phyloP scores from a whole-genome alignment of 1,140 invertebrate species.

The Araneus ventricosus region DNA sequence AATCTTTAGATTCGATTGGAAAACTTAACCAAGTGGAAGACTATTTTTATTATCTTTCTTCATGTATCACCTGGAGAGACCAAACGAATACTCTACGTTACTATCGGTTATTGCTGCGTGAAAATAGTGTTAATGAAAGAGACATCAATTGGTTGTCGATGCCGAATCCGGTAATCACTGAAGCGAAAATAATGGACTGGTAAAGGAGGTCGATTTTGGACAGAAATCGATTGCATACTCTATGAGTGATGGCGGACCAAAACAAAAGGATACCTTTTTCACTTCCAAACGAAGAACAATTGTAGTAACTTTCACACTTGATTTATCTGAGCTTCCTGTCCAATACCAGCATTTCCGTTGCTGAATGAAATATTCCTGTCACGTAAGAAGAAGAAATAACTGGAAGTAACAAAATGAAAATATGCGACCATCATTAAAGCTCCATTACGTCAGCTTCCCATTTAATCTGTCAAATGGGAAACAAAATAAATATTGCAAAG shows the following conservation, averaged over 20 bases:
- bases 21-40: neutral
- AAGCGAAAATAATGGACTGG: slow-evolving; percentile 7
- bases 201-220: neutral
- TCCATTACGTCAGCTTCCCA: no score
- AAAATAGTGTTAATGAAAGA: slow-evolving; percentile 53
- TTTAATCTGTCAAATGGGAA: no score
- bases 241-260: slow-evolving; percentile 9
- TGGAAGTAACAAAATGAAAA: neutral
- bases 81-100: neutral
- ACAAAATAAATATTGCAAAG: no score
- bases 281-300: slow-evolving; percentile 21
- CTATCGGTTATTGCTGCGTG: neutral
- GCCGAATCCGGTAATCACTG: neutral
- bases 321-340: neutral
- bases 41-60: neutral
- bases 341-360: neutral
- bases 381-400: neutral
- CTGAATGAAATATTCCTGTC: neutral
- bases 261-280: slow-evolving; percentile 29
- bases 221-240: slow-evolving; percentile 32
- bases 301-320: neutral
- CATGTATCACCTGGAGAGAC: neutral
- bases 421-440: no score
- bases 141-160: slow-evolving; percentile 62
- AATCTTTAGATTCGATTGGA: no score